Base-by-base conservation (phyloP, 23 tunicate species). In the Trididemnum nubilum region DNA sequence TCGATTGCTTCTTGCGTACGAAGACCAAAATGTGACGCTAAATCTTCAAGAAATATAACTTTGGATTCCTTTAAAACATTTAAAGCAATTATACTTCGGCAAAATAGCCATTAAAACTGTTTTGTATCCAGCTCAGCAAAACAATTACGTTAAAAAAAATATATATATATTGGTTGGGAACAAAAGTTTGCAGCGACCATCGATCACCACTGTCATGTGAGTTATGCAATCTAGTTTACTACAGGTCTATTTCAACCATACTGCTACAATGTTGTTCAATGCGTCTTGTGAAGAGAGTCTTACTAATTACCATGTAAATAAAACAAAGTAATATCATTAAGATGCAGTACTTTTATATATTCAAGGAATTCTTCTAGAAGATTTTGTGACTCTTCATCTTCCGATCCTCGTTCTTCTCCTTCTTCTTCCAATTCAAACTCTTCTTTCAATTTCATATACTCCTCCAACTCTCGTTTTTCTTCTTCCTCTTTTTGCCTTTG, bases 1-100 rank as follows among this genome's bases (percentile, higher is more conserved):
- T 93, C 98, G 34, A 93, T 88, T 0, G 93, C 89, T 40, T 88
- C 89, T 84, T 93, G 93, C 2, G 90, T 85, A 5, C 94, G 72
- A 0, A 93, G 65, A 12, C 98, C 98, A 51, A 93, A 93, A 70
- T 93, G 98, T 31, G 98, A 93, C 4, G 98, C 98, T 51, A 93
- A 71, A 36, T 93, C 93, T 88, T 93, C 98, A 18, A 93, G 86
- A 36, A 88, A 65, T 1, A 93, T 79, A 33, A 93, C 98, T 80
- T 93, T 93, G 5, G 65, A 78, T 34, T 84, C 86, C 98, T 93
- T 63, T 2, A 79, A 73, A 40, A n/a, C 3, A 37, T 2, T 5
- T 22, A 25, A 2, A 49, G 57, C 12, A 18, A 49, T 49, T 9
- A 49, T 9, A 49, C 57, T 12, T 49, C 57, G 12, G 18, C 57